phyloP scores from a whole-genome alignment of 2,113 vertebrate genomes.

The Phocoena phocoena region DNA sequence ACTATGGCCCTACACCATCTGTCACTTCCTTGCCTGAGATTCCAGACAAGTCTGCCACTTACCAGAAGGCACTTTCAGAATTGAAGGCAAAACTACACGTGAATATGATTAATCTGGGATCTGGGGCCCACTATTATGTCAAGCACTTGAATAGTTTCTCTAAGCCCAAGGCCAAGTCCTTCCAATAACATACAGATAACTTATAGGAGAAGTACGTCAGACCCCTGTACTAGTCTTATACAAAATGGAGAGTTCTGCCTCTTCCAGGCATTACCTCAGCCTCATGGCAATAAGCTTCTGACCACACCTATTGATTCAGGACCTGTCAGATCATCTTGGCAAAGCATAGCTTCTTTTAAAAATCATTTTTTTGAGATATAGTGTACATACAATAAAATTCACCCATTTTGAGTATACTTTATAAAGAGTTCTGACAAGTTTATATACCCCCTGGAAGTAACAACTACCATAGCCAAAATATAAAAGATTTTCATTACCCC shows the following conservation, averaged over 20 bases:
- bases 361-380: neutral
- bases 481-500: neutral
- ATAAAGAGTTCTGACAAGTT: neutral
- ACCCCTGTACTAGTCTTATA: neutral
- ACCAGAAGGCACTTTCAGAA: neutral
- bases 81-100: neutral
- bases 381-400: neutral
- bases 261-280: neutral
- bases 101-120: slow-evolving; percentile 7
- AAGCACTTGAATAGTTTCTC: neutral
- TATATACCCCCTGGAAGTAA: neutral
- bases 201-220: neutral
- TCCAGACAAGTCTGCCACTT: neutral
- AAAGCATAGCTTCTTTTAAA: neutral
- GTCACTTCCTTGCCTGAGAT: neutral
- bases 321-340: neutral
- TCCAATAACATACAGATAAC: neutral
- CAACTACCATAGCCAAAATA: neutral
- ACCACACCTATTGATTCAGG: neutral
- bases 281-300: neutral
- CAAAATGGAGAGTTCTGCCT: neutral
- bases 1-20: neutral
- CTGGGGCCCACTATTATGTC: neutral
- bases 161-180: neutral
- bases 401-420: neutral